Evolutionary conservation across 1,140 invertebrate genomes (phyloP).

Genomic region (Rhagoletis zephyria): DNA sequence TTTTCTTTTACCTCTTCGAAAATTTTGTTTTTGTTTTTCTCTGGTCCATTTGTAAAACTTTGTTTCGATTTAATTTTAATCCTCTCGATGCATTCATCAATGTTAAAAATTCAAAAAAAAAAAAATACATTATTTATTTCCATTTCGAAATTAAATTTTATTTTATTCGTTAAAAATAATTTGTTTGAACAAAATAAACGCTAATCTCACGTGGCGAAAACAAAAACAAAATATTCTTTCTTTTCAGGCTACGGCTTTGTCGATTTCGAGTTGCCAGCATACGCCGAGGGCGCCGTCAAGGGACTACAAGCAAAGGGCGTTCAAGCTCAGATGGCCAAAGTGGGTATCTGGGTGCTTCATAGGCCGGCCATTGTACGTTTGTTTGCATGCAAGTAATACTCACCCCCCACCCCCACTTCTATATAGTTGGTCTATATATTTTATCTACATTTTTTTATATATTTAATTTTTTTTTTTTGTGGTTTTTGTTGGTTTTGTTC

Average conservation of each 20-base stretch:
- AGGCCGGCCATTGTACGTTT: conserved; percentile 94
- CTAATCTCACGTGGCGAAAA: conserved; percentile 52
- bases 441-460: background rate
- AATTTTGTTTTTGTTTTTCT: conserved; percentile 49
- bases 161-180: background rate
- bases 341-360: conserved; percentile 94
- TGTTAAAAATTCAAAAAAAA: background rate
- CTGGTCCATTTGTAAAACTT: background rate
- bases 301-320: conserved; percentile 95
- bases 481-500: conserved; percentile 2
- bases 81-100: background rate
- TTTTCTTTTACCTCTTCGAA: conserved; percentile 26
- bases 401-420: conserved; percentile 60
- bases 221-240: conserved; percentile 71
- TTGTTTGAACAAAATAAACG: background rate
- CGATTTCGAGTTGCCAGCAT: conserved; percentile 95
- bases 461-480: too few relatives aligned
- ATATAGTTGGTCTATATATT: conserved; percentile 38
- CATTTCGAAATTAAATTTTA: conserved; percentile 10
- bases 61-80: background rate
- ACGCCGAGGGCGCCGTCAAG: conserved; percentile 95
- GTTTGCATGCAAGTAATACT: conserved; percentile 93
- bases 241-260: conserved; percentile 98
- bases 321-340: conserved; percentile 99
- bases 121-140: background rate